Evolutionary conservation across 2,113 vertebrate species (phyloP), one percentile per base, ranked within the genome.

Genomic region (Tringa solitaria): DNA sequence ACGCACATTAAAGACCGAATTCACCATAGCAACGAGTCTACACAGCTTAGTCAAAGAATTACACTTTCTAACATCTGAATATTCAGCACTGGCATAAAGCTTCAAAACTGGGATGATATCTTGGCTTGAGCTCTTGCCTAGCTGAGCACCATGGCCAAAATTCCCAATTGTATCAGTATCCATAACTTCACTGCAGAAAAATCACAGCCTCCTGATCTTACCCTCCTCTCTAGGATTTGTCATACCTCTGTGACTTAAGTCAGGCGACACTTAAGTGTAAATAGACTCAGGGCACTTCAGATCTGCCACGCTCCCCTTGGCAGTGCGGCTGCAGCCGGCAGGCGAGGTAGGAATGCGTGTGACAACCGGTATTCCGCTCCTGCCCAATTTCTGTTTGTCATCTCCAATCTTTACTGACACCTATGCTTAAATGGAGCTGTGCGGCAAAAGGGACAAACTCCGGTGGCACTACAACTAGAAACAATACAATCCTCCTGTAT

Each of bases 261-360:
- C 51, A 59, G 43, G 73, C 35, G 20, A 59, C 11, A 83, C 57
- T 5, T 3, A 32, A 45, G 21, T 16, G 39, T 11, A 43, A 46
- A 14, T n/a, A 35, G 73, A 43, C 14, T 51, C 6, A 11, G 2
- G 7, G 48, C 41, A 2, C 51, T 57, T 35, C 37, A 54, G 0
- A 22, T 45, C 21, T 50, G 10, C 53, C 70, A 33, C 5, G 14
- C 16, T 54, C n/a, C 10, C 2, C 2, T 7, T 27, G 3, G 19
- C 14, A 26, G 53, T 21, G 46, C 39, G 30, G 13, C 61, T 54
- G 63, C 26, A 80, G 43, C 73, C 14, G 27, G 8, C 73, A 28
- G 39, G 59, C 32, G 16, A 37, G 57, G 68, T 1, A 41, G 39
- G n/a, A 64, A 72, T 2, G 0, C 28, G 22, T 24, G 8, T 13